phyloP scores from a whole-genome alignment of 1,140 invertebrate genomes.

The Neotoxoptera formosana region DNA sequence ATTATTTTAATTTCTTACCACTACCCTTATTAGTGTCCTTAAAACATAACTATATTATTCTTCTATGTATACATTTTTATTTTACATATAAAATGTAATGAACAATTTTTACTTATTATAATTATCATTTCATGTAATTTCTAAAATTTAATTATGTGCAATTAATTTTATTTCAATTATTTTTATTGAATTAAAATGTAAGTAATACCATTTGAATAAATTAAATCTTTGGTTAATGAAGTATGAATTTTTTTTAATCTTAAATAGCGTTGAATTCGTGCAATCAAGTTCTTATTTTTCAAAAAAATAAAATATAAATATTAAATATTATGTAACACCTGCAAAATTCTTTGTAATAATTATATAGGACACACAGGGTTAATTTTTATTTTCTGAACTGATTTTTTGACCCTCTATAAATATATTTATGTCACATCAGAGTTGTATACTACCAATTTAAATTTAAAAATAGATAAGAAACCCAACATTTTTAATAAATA shows the following conservation, averaged over 20 bases:
- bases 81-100: constrained; percentile 2
- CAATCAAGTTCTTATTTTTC: background rate
- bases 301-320: background rate
- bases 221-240: background rate
- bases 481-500: constrained; percentile 38
- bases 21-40: background rate
- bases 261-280: constrained; percentile 30
- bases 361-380: constrained; percentile 54
- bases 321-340: background rate
- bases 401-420: constrained; percentile 36
- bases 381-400: constrained; percentile 40
- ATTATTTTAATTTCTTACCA: background rate
- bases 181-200: background rate
- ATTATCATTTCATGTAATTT: constrained; percentile 32
- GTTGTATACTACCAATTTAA: constrained; percentile 41
- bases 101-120: constrained; percentile 14
- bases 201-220: constrained; percentile 21
- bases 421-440: background rate
- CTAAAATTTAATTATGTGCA: constrained; percentile 35
- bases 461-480: constrained; percentile 16
- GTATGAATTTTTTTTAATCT: background rate
- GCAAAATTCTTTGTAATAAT: constrained; percentile 35
- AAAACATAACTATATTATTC: background rate
- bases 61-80: constrained; percentile 16
- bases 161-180: constrained; percentile 17